Conservation (phyloP, 2,888 invertebrate genomes). For the Auanema sp. region DNA sequence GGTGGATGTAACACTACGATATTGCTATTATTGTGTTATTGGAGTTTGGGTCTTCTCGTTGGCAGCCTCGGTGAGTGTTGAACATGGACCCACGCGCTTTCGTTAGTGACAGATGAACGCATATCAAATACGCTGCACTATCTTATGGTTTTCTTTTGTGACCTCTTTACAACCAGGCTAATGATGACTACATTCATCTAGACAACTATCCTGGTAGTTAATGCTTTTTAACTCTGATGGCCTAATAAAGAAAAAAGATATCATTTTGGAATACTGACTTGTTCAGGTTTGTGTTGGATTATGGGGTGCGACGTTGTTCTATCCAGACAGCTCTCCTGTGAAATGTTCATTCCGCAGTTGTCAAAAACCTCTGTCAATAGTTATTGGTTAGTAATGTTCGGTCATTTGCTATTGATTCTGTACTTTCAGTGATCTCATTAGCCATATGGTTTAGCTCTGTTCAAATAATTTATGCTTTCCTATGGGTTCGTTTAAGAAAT, state of each 20-base stretch:
- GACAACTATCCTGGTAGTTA: neutral
- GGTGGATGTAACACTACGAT: slow-evolving; percentile 36
- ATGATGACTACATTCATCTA: neutral
- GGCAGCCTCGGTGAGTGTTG: slow-evolving; percentile 42
- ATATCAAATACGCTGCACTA: neutral
- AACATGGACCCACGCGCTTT: neutral
- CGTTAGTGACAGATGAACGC: neutral
- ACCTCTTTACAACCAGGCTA: neutral
- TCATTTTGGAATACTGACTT: neutral
- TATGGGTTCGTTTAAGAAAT: too few species aligned
- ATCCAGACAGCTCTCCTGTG: slow-evolving; percentile 54
- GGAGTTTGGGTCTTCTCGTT: slow-evolving; percentile 51
- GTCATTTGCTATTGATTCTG: neutral
- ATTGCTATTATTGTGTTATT: slow-evolving; percentile 43
- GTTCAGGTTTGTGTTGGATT: slow-evolving; percentile 54
- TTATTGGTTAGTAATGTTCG: slow-evolving; percentile 24
- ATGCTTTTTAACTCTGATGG: too few species aligned
- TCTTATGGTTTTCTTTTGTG: slow-evolving; percentile 1
- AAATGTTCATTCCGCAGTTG: slow-evolving; percentile 47
- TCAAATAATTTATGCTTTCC: too few species aligned
- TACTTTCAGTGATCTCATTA: neutral
- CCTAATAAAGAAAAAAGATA: too few species aligned
- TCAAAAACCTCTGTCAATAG: slow-evolving; percentile 51
- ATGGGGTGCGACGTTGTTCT: slow-evolving; percentile 56
- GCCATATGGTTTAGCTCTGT: too few species aligned